phyloP scores from a whole-genome alignment of 2,797 vertebrate species.

The Mastacembelus armatus region DNA sequence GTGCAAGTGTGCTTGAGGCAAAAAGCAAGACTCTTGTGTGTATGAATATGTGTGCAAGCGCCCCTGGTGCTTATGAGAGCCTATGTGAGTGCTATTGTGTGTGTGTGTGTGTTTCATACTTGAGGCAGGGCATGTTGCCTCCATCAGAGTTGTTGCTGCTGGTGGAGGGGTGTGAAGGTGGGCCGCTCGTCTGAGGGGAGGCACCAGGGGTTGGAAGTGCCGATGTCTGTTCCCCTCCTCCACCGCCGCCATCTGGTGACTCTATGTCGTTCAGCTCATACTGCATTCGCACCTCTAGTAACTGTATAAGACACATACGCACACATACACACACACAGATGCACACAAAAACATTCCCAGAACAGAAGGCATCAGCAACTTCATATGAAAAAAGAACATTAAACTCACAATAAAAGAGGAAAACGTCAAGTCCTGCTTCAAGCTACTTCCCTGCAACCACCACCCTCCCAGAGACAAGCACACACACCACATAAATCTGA shows the following conservation, averaged over 20 bases:
- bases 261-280: conserved; percentile 94
- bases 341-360: conserved; percentile 2
- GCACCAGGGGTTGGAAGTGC: conserved; percentile 89
- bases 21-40: conserved; percentile 58
- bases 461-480: conserved; percentile 45
- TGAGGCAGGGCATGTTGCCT: conserved; percentile 97
- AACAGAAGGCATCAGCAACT: not conserved
- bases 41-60: conserved; percentile 27
- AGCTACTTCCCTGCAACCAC: conserved; percentile 63
- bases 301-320: conserved; percentile 82
- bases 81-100: conserved; percentile 28
- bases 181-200: conserved; percentile 89
- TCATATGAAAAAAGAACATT: not conserved
- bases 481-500: conserved; percentile 21
- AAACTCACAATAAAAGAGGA: conserved; percentile 4
- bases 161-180: conserved; percentile 94
- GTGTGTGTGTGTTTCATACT: conserved; percentile 80
- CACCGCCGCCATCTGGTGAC: conserved; percentile 87
- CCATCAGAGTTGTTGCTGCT: conserved; percentile 97
- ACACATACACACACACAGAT: conserved; percentile 25
- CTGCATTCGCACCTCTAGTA: conserved; percentile 94
- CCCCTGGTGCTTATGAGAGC: conserved; percentile 27
- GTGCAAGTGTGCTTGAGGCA: conserved; percentile 70
- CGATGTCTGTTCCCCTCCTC: conserved; percentile 88
- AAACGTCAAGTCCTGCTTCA: conserved; percentile 50